Evolutionary conservation across 2,888 invertebrate species (phyloP).

Genomic region (Oxyteleia sp.): DNA sequence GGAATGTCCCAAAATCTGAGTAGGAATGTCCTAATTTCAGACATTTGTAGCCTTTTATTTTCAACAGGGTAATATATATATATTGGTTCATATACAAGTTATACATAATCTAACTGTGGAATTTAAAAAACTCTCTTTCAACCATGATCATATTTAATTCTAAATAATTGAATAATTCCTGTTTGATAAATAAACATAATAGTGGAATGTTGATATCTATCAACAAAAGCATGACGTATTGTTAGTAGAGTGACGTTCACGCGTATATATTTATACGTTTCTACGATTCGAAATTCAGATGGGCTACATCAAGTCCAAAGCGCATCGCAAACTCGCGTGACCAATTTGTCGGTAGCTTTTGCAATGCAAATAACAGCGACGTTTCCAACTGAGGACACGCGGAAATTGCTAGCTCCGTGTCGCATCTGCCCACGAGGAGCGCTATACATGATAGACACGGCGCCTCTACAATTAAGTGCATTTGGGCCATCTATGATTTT

Average conservation of each 20-base stretch:
- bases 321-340: conserved; percentile 63
- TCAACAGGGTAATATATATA: too few species aligned
- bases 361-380: conserved; percentile 82
- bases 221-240: conserved; percentile 45
- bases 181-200: not conserved
- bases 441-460: conserved; percentile 71
- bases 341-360: conserved; percentile 77
- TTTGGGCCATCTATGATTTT: conserved; percentile 54
- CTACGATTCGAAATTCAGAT: conserved; percentile 75
- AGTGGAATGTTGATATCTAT: conserved; percentile 18
- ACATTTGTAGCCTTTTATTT: too few species aligned
- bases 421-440: conserved; percentile 66
- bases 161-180: conserved; percentile 7
- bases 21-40: too few species aligned
- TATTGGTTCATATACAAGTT: too few species aligned
- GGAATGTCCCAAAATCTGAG: too few species aligned
- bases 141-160: too few species aligned
- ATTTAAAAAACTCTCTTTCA: too few species aligned
- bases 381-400: conserved; percentile 74
- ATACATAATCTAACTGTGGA: too few species aligned
- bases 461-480: conserved; percentile 67
- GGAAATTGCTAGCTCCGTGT: conserved; percentile 74
- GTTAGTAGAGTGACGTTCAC: conserved; percentile 33
- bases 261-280: conserved; percentile 58
- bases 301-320: conserved; percentile 53